phyloP scores from a whole-genome alignment of 2,113 vertebrate genomes.

The Hymenochirus boettgeri region DNA sequence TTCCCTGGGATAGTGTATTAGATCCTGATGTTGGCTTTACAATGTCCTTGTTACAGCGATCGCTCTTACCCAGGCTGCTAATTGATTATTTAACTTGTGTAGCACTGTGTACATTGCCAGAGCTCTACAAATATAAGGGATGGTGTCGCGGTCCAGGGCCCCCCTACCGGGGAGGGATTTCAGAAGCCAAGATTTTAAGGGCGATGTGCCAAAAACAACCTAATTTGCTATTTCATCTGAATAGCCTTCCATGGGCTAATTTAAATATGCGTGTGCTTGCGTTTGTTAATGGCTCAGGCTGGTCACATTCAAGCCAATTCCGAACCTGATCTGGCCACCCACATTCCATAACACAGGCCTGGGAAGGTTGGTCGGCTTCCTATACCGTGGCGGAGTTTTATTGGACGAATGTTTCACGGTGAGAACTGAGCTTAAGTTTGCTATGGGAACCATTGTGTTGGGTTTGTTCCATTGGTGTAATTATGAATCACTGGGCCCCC shows the following conservation, averaged over 20 bases:
- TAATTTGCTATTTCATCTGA: conserved; percentile 36
- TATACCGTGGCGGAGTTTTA: no score
- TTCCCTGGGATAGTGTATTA: no score
- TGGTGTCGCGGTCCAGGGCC: background rate
- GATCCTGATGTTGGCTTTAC: background rate
- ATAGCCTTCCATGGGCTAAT: conserved; percentile 25
- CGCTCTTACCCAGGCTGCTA: background rate
- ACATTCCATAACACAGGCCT: background rate
- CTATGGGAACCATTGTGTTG: no score
- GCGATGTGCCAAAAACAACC: conserved; percentile 31
- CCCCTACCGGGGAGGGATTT: background rate
- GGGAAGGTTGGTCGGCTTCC: no score
- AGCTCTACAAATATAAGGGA: background rate
- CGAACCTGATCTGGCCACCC: conserved; percentile 17
- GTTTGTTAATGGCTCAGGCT: conserved; percentile 26
- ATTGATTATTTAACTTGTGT: background rate
- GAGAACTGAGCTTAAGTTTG: no score
- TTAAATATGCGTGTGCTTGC: conserved; percentile 23
- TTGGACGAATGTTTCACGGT: no score
- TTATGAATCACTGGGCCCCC: no score
- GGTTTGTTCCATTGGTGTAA: no score
- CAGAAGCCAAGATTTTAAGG: conserved; percentile 27
- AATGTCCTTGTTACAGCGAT: background rate
- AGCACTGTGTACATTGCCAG: conserved; percentile 5
- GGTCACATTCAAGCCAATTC: conserved; percentile 21